Evolutionary conservation across 2,888 invertebrate genomes (phyloP).

Genomic region (Cheiracanthium punctorium): DNA sequence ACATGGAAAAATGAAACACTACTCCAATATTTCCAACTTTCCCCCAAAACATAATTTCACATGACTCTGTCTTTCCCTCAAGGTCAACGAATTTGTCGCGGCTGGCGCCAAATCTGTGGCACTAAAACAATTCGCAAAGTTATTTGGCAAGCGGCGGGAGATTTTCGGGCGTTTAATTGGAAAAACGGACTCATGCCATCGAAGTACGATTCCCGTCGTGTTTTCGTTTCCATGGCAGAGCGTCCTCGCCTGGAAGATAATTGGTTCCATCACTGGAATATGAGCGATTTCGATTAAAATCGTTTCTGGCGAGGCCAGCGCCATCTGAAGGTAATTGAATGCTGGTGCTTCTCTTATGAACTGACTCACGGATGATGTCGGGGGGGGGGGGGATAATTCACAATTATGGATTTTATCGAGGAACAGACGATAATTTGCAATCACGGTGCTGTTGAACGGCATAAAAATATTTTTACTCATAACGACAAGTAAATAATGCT

Average conservation of each 20-base stretch:
- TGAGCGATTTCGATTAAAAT: constrained; percentile 27
- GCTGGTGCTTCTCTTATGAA: not conserved
- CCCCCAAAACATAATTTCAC: no score
- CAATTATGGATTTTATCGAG: not conserved
- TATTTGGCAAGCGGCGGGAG: constrained; percentile 13
- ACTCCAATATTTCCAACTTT: no score
- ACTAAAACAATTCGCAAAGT: constrained; percentile 18
- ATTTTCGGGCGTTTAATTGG: constrained; percentile 11
- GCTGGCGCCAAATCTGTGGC: no score
- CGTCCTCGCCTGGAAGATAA: not conserved
- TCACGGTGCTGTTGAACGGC: no score
- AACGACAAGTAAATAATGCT: not conserved
- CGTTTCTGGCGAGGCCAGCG: not conserved
- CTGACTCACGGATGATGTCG: not conserved
- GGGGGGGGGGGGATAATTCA: not conserved
- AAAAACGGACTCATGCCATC: constrained; percentile 8
- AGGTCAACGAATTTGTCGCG: no score
- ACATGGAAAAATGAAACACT: no score
- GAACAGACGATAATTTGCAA: not conserved
- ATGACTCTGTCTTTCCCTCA: no score
- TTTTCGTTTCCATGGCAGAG: constrained; percentile 10
- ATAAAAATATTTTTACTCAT: not conserved
- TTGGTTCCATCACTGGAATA: constrained; percentile 12
- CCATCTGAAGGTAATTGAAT: constrained; percentile 1
- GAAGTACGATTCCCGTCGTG: not conserved